A percentile compares a stretch with the other conserved stretches of the same genome.
These are phyloP conservation scores for Ephestia elutella DNA, from an alignment of 1,140 invertebrate species.

Conservation along the genomic window DNA sequence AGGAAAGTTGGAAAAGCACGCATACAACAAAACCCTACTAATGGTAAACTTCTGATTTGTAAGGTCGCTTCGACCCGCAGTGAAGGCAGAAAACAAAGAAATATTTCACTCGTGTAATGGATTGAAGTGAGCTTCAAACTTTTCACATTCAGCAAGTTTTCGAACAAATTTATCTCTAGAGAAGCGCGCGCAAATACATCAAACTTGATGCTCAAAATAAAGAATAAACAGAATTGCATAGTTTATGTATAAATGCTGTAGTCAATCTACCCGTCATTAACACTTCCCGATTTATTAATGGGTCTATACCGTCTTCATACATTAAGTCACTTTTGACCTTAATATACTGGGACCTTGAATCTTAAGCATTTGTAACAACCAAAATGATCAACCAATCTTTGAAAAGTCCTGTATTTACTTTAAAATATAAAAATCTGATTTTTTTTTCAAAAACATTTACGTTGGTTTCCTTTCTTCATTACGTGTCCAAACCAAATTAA, in stretches of 20 bases:
- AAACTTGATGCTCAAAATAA: conserved; percentile 44
- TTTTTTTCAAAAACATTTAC: too few relatives aligned
- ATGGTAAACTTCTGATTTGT: conserved; percentile 64
- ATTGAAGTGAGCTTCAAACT: conserved; percentile 73
- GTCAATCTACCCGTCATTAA: too few relatives aligned
- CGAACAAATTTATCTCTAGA: conserved; percentile 72
- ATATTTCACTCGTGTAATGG: conserved; percentile 73
- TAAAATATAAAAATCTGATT: too few relatives aligned
- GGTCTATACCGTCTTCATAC: too few relatives aligned
- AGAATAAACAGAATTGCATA: background rate
- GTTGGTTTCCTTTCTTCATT: too few relatives aligned
- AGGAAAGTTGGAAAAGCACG: background rate
- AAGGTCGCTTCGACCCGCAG: conserved; percentile 45
- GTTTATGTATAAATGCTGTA: background rate
- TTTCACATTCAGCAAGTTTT: conserved; percentile 72
- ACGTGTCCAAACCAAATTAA: too few relatives aligned
- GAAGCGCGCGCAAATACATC: conserved; percentile 67
- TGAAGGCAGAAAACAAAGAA: conserved; percentile 71
- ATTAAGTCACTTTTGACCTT: too few relatives aligned
- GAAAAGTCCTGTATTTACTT: too few relatives aligned
- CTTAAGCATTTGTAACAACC: too few relatives aligned
- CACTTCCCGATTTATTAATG: too few relatives aligned
- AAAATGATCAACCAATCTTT: too few relatives aligned
- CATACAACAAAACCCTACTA: conserved; percentile 18
- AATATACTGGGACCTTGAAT: too few relatives aligned